Base-by-base conservation (phyloP, 2,797 vertebrate genomes). In the Centroberyx gerrardi region DNA sequence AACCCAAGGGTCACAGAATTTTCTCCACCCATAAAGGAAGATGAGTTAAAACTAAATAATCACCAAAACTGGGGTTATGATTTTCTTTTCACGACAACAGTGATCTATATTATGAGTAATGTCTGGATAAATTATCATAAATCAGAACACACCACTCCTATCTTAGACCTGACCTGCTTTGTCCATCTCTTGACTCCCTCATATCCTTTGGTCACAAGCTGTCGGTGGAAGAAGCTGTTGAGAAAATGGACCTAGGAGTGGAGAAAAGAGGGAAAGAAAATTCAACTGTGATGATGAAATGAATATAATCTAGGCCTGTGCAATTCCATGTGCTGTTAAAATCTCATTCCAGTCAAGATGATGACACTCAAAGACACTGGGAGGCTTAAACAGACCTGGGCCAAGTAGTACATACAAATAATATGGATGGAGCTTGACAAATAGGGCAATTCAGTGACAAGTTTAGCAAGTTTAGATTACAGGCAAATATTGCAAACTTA, bases 221-320 rank as follows among this genome's bases (percentile, higher is more conserved):
- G 98, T 90, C 95, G 96, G 88, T 99, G 97, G 93, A 99, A 99
- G 95, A 99, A 99, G 91, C 97, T 99, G 96, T 99, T 99, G 91
- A 99, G 96, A 90, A 99, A 99, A 94, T 99, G 97, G 88, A 99
- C 97, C 98, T 99, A 72, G 40, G 88, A 83, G 14, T 14, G 59
- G 54, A 60, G 55, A 72, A 51, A 33, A 29, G 18, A 59, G 27
- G 13, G 5, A 10, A 22, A 38, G 31, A 2, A 54, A 55, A 5
- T 60, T 3, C 15, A 29, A 49, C 13, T 5, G 22, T 27, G n/a
- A 40, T 49, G 4, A 46, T 17, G 31, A n/a, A 38, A 14, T 29
- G 33, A 66, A 29, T 5, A 6, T 13, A 33, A 18, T 49, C 4
- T 17, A 60, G 5, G 3, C 1, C 17, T 33, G 18, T 49, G 22